Percentiles rank a stretch among this genome's conserved stretches.
Evolutionary conservation across 2,888 invertebrate genomes (phyloP).

Genomic region (Hirtodrosophila histrioides): DNA sequence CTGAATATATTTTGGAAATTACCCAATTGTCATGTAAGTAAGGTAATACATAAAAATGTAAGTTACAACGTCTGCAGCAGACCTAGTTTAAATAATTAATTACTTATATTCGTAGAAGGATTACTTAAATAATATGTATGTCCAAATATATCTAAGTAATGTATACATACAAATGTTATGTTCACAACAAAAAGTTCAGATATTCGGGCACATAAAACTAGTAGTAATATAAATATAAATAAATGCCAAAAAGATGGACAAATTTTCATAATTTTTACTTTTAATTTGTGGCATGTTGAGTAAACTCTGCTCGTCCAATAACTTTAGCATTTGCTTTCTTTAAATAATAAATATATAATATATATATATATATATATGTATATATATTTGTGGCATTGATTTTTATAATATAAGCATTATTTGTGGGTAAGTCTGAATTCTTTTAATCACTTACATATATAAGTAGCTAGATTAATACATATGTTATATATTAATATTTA

Average conservation of each 20-base stretch:
- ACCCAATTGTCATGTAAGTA: slow-evolving; percentile 25
- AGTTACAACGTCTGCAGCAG: slow-evolving; percentile 25
- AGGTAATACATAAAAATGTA: slow-evolving; percentile 30
- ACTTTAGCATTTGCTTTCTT: slow-evolving; percentile 1
- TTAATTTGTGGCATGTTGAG: slow-evolving; percentile 9
- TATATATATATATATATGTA: too few relatives aligned
- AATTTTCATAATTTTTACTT: slow-evolving; percentile 17
- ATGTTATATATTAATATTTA: slow-evolving; percentile 32
- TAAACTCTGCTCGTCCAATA: slow-evolving; percentile 9
- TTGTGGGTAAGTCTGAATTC: slow-evolving; percentile 48
- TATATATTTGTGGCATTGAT: slow-evolving; percentile 16
- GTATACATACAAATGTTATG: slow-evolving; percentile 19
- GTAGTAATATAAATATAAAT: slow-evolving; percentile 32
- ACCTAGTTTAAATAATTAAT: slow-evolving; percentile 27
- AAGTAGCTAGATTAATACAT: slow-evolving; percentile 22
- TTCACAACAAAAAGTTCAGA: slow-evolving; percentile 30
- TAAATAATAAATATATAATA: slow-evolving; percentile 18
- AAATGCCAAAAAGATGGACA: slow-evolving; percentile 47
- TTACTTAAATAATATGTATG: slow-evolving; percentile 13
- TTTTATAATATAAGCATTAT: slow-evolving; percentile 38
- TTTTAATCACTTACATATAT: slow-evolving; percentile 38
- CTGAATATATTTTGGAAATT: slow-evolving; percentile 40
- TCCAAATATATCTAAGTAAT: slow-evolving; percentile 17
- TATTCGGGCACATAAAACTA: slow-evolving; percentile 10
- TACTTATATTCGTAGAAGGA: slow-evolving; percentile 24